Base-by-base conservation (phyloP, 2,888 invertebrate genomes). In the Hetaerina titia region DNA sequence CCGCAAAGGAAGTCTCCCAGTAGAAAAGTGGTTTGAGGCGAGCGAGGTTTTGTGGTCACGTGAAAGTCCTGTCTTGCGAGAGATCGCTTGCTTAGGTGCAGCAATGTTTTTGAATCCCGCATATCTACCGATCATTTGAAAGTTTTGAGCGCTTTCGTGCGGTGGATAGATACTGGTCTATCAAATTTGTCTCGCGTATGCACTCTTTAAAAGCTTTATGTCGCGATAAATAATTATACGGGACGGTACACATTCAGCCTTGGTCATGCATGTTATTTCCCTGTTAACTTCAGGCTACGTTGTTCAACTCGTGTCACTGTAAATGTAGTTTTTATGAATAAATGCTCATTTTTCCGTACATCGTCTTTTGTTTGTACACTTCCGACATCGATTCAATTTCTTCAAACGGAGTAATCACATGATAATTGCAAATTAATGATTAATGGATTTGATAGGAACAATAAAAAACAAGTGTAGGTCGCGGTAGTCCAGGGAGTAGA, bases 71-170 rank as follows among this genome's bases (percentile, higher is more conserved):
- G 7, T 11, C 31, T 81, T 25, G 81, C 25, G 81, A 81, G 81
- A 81, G 60, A 60, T 17, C 17, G 17, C 60, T 31, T 81, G 81
- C 25, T 31, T 81, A 81, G 22, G 31, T 81, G 25, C 31, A 31
- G 81, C 81, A 81, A 45, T 45, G 81, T 81, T 81, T 81, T 81
- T 81, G 81, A 81, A 81, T 81, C 31, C 81, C 8, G 25, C 81
- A 81, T 81, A 81, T 81, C 81, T 81, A 81, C 31, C 31, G 81
- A 81, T 81, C 81, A 81, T 31, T 31, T 15, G 25, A 81, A 81
- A 81, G 11, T 81, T 31, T 81, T 31, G 31, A 31, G 81, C 81
- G 81, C 81, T 81, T 81, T 81, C 81, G 81, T 81, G 81, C 81
- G 31, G 81, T 81, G 15, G 81, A 31, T 31, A 31, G 81, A 81